Percentiles rank a stretch among this genome's conserved stretches.
Conservation (phyloP, 1,140 invertebrate genomes). For the Drosophila yakuba region DNA sequence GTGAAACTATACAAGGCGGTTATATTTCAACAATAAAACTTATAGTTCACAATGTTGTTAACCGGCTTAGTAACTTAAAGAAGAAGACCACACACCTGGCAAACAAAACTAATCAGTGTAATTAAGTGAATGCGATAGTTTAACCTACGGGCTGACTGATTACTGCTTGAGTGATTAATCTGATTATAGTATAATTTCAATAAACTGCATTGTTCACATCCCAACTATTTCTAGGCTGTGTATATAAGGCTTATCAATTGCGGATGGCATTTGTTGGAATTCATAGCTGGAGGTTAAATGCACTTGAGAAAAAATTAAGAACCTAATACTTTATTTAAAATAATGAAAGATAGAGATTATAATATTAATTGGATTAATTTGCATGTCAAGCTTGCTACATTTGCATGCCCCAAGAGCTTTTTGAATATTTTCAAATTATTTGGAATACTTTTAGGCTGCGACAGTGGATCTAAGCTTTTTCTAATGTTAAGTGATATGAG, state of each 20-base stretch:
- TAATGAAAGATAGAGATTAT: no score
- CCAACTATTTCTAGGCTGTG: background rate
- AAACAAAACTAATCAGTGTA: background rate
- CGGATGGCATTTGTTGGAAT: conserved; percentile 11
- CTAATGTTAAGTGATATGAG: background rate
- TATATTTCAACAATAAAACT: background rate
- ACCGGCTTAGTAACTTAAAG: conserved; percentile 3
- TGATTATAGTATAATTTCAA: background rate
- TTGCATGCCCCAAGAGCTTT: background rate
- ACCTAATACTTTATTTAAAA: no score
- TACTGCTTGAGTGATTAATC: background rate
- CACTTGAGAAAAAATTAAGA: background rate
- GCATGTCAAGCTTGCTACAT: background rate
- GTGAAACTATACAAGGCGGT: background rate
- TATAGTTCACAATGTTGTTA: background rate
- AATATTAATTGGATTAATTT: no score
- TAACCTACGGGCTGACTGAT: background rate
- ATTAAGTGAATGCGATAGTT: conserved; percentile 2
- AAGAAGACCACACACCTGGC: conserved; percentile 4
- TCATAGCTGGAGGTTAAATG: background rate
- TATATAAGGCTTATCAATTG: conserved; percentile 6
- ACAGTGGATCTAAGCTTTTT: no score
- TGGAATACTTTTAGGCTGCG: conserved; percentile 47
- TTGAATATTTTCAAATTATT: background rate
- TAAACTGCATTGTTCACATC: background rate